phyloP scores from a whole-genome alignment of 1,140 invertebrate species.

The Potamilus streckersoni region DNA sequence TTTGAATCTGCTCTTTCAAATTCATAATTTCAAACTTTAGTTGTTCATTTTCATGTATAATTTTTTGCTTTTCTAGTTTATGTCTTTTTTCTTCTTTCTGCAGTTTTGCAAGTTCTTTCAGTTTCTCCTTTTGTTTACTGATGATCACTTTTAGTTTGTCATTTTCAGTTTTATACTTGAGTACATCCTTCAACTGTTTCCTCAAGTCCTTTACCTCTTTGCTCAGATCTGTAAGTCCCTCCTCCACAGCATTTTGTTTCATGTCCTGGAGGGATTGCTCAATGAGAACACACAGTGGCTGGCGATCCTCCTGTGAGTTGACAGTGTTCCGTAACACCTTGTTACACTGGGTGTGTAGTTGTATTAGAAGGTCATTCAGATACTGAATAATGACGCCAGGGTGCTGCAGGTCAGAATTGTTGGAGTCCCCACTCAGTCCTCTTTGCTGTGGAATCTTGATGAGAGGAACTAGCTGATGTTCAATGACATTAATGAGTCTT shows the following conservation, averaged over 20 bases:
- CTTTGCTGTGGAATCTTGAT: not conserved
- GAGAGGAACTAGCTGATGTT: constrained; percentile 21
- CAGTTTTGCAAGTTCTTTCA: constrained; percentile 28
- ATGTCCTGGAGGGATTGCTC: constrained; percentile 18
- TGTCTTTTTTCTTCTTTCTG: constrained; percentile 15
- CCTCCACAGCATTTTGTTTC: not conserved
- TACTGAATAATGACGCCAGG: constrained; percentile 27
- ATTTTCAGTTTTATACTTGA: constrained; percentile 24
- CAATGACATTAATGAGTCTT: constrained; percentile 19
- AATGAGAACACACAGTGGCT: constrained; percentile 21
- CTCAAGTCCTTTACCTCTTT: constrained; percentile 29
- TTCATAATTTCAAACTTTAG: constrained; percentile 15
- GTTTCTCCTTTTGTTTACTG: constrained; percentile 23
- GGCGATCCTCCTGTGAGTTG: constrained; percentile 9
- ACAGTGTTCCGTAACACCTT: constrained; percentile 19
- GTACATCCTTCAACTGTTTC: constrained; percentile 14
- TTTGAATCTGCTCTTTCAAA: constrained; percentile 17
- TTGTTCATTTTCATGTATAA: constrained; percentile 21
- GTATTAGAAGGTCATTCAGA: constrained; percentile 16
- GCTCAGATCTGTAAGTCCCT: constrained; percentile 6
- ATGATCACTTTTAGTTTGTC: constrained; percentile 22
- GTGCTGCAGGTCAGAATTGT: constrained; percentile 18
- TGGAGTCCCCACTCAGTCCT: not conserved
- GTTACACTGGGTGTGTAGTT: constrained; percentile 21
- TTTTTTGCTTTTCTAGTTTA: constrained; percentile 26